phyloP scores from a whole-genome alignment of 1,140 invertebrate species.

The Drosophila sp. region DNA sequence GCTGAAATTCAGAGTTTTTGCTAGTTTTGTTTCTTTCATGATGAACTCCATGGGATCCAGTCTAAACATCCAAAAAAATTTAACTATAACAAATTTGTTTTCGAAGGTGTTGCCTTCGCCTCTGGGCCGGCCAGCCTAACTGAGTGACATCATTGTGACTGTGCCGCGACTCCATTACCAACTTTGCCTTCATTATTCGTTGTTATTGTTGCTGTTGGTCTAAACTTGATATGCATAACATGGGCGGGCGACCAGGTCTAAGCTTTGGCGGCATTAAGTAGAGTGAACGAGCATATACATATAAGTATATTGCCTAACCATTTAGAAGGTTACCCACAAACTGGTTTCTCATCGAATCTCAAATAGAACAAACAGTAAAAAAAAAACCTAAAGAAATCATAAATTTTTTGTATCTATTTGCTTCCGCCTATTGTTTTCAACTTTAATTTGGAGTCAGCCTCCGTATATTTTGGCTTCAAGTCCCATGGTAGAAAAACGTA shows the following conservation, averaged over 20 bases:
- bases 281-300: slow-evolving; percentile 52
- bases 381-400: slow-evolving; percentile 13
- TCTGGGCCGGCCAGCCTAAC: slow-evolving; percentile 6
- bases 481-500: slow-evolving; percentile 42
- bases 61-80: slow-evolving; percentile 9
- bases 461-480: neutral
- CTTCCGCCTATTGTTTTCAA: slow-evolving; percentile 68
- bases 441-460: slow-evolving; percentile 48
- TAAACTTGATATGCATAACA: slow-evolving; percentile 79
- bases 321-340: slow-evolving; percentile 70
- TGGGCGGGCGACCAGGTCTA: slow-evolving; percentile 56
- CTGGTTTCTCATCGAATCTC: slow-evolving; percentile 43
- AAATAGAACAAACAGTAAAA: slow-evolving; percentile 19
- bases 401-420: slow-evolving; percentile 36
- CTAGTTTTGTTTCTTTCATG: too few species aligned
- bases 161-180: slow-evolving; percentile 44
- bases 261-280: slow-evolving; percentile 63
- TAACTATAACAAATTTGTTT: slow-evolving; percentile 20
- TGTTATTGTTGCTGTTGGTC: slow-evolving; percentile 6
- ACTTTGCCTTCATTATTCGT: slow-evolving; percentile 41
- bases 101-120: slow-evolving; percentile 37
- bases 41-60: too few species aligned
- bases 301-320: slow-evolving; percentile 27
- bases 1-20: too few species aligned
- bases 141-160: slow-evolving; percentile 47